Evolutionary conservation across 2,888 invertebrate species (phyloP), one percentile per base, ranked within the genome.

Genomic region (Dichetophora obliterata): DNA sequence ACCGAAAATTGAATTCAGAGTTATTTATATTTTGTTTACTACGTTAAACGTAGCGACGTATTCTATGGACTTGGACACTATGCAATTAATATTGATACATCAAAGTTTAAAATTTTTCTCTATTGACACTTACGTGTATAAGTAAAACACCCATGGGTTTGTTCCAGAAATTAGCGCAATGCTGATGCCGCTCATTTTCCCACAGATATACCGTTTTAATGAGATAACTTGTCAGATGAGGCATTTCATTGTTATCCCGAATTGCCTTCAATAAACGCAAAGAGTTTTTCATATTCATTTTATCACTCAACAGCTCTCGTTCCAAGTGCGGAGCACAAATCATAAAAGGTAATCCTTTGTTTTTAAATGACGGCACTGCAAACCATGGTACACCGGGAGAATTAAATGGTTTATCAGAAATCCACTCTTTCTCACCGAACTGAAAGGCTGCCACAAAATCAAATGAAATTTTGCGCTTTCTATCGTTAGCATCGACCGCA

Each of bases 391-490:
- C 52, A 63, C 19, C 59, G 48, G 0, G 11, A 27, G 3, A 72
- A 14, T 19, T 16, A 27, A 24, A 57, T 24, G 59, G 9, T n/a
- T 14, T 37, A 5, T 50, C 16, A 1, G 0, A 3, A 1, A 79
- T 73, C 83, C 83, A 86, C 2, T 80, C 22, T 0, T 31, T 11
- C 5, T 74, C 52, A 0, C 52, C 0, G 27, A 86, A 86, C 50
- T 83, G 78, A 54, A 86, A 82, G 0, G 81, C 84, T 9, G 84
- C 84, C 22, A 86, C 85, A 74, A 86, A 84, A 79, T 86, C 85
- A 71, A 86, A 84, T 3, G 71, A 80, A 16, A 85, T 83, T 4
- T 75, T 59, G 0, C 82, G 81, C 0, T 24, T 37, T 3, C 37
- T 37, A 34, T 82, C 14, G 0, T 11, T 9, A 0, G 6, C 34